These are phyloP conservation scores for Adineta ricciae DNA, from an alignment of 2,888 invertebrate species.

Conservation along the genomic window DNA sequence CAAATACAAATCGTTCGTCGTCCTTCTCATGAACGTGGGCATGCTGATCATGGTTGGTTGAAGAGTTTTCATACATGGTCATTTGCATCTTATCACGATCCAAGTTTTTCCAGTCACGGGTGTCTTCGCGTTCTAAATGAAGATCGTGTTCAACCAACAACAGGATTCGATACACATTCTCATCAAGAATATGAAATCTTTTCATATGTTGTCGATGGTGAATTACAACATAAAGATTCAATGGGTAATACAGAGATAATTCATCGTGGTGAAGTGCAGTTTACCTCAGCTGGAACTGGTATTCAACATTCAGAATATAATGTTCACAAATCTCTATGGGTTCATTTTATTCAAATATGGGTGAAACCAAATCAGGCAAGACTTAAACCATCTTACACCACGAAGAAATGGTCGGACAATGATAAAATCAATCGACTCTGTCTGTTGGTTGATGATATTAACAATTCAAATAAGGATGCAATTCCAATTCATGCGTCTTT, in stretches of 20 bases:
- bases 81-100: conserved; percentile 23
- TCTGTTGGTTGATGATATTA: background rate
- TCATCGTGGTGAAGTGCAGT: conserved; percentile 14
- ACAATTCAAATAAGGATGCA: background rate
- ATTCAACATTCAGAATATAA: conserved; percentile 22
- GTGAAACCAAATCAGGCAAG: conserved; percentile 4
- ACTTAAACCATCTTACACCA: background rate
- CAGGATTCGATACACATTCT: background rate
- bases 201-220: conserved; percentile 16
- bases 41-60: conserved; percentile 21
- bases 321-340: background rate
- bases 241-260: conserved; percentile 1
- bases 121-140: conserved; percentile 17
- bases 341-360: conserved; percentile 23
- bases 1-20: background rate
- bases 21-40: conserved; percentile 7
- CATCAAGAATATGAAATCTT: conserved; percentile 23
- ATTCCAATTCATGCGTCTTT: conserved; percentile 4
- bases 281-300: conserved; percentile 23
- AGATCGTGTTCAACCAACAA: conserved; percentile 18
- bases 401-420: background rate
- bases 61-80: background rate
- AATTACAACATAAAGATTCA: conserved; percentile 23
- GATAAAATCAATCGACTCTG: background rate
- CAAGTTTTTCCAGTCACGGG: background rate